Conservation (phyloP, 2,113 vertebrate genomes). For the Callaeas wilsoni region DNA sequence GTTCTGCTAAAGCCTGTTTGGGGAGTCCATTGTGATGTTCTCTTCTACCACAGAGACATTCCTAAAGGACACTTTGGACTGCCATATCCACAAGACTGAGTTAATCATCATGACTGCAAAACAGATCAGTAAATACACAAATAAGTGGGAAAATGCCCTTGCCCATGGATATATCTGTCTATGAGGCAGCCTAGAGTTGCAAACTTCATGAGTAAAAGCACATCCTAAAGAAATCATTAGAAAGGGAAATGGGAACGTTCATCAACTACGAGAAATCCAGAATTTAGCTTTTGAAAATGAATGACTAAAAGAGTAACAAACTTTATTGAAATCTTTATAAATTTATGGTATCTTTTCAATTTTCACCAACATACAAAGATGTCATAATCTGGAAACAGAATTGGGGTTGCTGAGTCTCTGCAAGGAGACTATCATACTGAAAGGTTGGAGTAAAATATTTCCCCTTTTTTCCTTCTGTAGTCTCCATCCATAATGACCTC, state of each 20-base stretch:
- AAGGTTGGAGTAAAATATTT: background rate
- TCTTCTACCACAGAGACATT: background rate
- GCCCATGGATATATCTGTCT: background rate
- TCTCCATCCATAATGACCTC: background rate
- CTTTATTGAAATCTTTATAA: background rate
- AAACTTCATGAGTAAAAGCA: background rate
- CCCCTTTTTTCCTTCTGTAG: background rate
- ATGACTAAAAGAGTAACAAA: background rate
- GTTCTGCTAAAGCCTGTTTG: background rate
- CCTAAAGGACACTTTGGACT: background rate
- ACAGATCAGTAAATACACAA: background rate
- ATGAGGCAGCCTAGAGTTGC: background rate
- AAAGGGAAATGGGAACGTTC: background rate
- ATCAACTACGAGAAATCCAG: background rate
- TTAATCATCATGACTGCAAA: background rate
- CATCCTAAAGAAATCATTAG: background rate
- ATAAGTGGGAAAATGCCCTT: background rate
- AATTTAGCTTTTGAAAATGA: background rate
- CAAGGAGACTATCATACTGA: background rate
- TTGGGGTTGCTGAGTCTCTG: background rate
- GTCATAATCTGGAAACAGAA: background rate
- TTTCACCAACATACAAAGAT: background rate
- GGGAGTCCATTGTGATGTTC: background rate
- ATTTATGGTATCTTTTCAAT: background rate
- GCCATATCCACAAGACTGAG: background rate